phyloP scores from a whole-genome alignment of 2,888 invertebrate genomes.

The Campoletis raptor region DNA sequence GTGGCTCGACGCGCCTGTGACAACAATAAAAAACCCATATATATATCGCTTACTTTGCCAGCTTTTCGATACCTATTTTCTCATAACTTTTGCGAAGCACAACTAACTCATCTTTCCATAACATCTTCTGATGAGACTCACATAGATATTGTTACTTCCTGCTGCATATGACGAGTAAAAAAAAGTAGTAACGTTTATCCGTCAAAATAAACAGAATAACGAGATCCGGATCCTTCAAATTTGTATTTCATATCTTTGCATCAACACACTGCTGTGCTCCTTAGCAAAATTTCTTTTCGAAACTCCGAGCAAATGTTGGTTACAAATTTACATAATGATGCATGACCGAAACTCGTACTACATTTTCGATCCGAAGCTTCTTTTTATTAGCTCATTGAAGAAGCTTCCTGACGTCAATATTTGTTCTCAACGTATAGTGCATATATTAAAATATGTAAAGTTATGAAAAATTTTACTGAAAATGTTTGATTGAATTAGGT shows the following conservation, averaged over 20 bases:
- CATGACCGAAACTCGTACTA: background rate
- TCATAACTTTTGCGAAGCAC: conserved; percentile 13
- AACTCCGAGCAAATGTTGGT: background rate
- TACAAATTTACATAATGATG: background rate
- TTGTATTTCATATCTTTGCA: conserved; percentile 15
- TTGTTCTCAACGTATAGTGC: background rate
- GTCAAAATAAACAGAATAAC: background rate
- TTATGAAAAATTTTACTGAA: too few relatives aligned
- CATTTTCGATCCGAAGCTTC: background rate
- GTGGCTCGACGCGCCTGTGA: conserved; percentile 38
- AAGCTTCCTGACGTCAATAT: background rate
- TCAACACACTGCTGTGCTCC: background rate
- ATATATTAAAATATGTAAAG: background rate
- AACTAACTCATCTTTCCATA: conserved; percentile 8
- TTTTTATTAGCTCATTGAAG: background rate
- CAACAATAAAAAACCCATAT: conserved; percentile 52
- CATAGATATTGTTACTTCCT: background rate
- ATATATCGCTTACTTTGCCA: conserved; percentile 47
- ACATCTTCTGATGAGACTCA: background rate
- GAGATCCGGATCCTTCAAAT: background rate
- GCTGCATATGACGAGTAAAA: background rate
- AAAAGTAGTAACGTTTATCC: background rate
- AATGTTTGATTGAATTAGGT: too few relatives aligned
- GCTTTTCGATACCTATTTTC: conserved; percentile 40
- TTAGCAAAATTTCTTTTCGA: background rate